Evolutionary conservation across 2,888 invertebrate genomes (phyloP), one percentile per base, ranked within the genome.

Genomic region (Prosapia bicincta): DNA sequence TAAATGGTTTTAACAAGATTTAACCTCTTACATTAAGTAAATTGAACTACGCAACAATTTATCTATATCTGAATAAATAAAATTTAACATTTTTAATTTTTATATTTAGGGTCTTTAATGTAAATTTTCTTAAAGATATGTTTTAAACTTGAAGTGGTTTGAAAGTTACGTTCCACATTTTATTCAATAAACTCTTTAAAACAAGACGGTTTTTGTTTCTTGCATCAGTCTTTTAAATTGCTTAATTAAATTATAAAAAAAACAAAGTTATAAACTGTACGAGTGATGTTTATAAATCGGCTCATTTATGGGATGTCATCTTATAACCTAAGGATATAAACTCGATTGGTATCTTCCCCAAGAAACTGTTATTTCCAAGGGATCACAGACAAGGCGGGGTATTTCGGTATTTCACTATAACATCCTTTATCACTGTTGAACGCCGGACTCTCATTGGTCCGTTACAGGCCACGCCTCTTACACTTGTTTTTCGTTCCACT

Each of bases 371-470:
- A 54, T 54, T 54, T 54, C 54, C 20, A 5, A 20, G 54, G 20
- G n/a, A 54, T 54, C 54, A 20, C 54, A 3, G n/a, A 54, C 54
- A 20, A 54, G 54, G 54, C 54, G 54, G 54, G 7, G 54, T 54
- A 9, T 54, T 54, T 20, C 13, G 20, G 54, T 20, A 20, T 54
- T 54, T 54, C 54, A 20, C 10, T 20, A 20, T 9, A 28, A 54
- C 54, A 54, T 54, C 54, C 20, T 54, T 54, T 54, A 54, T 54
- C 54, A 54, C 7, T 20, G 54, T 20, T 20, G 10, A 3, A 54
- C 54, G n/a, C 54, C 7, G 54, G 15, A 24, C 65, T 72, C 66
- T 66, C 25, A 76, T 76, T 76, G 76, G 76, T 69, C 32, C 13
- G 5, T 10, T 23, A n/a, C 15, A 13, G 68, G 76, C 10, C 65